Percentiles rank a stretch among this genome's conserved stretches.
Evolutionary conservation across 1,140 invertebrate genomes (phyloP).

Genomic region (Lepidotrigona ventralis): DNA sequence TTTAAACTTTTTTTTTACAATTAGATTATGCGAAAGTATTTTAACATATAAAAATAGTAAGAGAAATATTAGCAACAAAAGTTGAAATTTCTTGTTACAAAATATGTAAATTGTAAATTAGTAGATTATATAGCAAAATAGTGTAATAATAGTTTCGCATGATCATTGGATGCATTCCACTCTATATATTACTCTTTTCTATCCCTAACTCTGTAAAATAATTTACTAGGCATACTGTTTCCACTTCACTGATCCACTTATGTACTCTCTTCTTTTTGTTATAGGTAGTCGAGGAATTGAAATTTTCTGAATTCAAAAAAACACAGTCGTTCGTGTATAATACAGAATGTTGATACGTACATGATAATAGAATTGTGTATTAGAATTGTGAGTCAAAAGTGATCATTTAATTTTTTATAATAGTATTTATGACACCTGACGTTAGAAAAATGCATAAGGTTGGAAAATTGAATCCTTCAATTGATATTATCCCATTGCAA

Average conservation of each 20-base stretch:
- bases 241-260: background rate
- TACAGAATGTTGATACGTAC: conserved; percentile 2
- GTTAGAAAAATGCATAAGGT: conserved; percentile 75
- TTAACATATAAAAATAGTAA: background rate
- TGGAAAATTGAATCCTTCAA: conserved; percentile 71
- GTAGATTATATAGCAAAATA: background rate
- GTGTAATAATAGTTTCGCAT: background rate
- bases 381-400: background rate
- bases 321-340: background rate
- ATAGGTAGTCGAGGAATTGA: conserved; percentile 11
- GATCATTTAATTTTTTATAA: conserved; percentile 1
- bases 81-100: background rate
- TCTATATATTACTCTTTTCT: background rate
- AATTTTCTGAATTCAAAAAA: conserved; percentile 11
- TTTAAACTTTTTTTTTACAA: background rate
- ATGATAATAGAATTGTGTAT: background rate
- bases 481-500: conserved; percentile 74
- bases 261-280: conserved; percentile 2
- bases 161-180: background rate
- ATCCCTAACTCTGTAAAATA: conserved; percentile 6
- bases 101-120: background rate
- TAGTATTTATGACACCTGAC: conserved; percentile 6
- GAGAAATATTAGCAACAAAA: background rate
- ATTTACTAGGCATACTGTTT: conserved; percentile 10
- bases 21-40: background rate